Percentiles rank a stretch among this genome's conserved stretches.
phyloP scores from a whole-genome alignment of 2,113 vertebrate genomes.

The Malurus elegans region DNA sequence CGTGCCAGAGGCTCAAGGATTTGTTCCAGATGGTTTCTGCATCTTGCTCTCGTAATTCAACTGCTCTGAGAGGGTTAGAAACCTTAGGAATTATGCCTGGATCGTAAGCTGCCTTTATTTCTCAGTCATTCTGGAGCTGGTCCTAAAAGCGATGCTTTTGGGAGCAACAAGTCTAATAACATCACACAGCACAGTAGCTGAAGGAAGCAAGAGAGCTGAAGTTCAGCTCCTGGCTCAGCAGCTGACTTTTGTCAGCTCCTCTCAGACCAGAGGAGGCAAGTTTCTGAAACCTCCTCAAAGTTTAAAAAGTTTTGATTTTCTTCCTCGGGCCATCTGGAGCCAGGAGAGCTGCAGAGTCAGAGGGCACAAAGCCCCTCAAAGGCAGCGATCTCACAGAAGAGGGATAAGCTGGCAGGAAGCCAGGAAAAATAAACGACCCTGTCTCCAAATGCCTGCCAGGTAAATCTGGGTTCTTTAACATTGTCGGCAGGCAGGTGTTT shows the following conservation, averaged over 20 bases:
- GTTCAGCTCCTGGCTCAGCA: background rate
- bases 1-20: background rate
- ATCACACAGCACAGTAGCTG: conserved; percentile 48
- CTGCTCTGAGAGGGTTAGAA: background rate
- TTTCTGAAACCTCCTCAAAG: background rate
- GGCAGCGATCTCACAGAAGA: background rate
- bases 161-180: conserved; percentile 38
- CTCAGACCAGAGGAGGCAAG: background rate
- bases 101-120: background rate
- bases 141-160: conserved; percentile 41
- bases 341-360: background rate
- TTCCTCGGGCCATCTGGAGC: background rate
- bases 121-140: background rate
- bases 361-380: background rate
- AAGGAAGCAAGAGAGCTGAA: conserved; percentile 16
- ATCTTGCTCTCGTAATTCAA: background rate
- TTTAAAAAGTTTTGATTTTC: background rate
- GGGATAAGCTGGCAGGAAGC: background rate
- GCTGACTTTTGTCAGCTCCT: conserved; percentile 3
- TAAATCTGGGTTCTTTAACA: background rate
- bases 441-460: background rate
- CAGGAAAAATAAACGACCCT: background rate
- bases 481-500: background rate
- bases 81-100: conserved; percentile 21
- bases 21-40: conserved; percentile 37